Evolutionary conservation across 2,113 vertebrate genomes (phyloP), one percentile per base, ranked within the genome.

Genomic region (Callorhinus ursinus): DNA sequence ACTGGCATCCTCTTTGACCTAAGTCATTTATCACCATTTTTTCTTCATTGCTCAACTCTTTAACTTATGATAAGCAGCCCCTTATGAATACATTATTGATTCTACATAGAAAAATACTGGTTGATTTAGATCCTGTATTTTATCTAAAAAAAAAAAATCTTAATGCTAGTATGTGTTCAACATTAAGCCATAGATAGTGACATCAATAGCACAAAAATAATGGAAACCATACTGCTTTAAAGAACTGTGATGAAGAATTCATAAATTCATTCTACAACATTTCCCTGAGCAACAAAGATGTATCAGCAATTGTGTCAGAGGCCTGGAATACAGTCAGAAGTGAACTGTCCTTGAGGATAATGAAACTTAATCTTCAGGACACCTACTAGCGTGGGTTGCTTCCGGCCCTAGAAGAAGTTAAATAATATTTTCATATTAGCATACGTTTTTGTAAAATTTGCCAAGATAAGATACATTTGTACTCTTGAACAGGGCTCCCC

Each of bases 221-320:
- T 61, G 63, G 42, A 89, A 91, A 87, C 82, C 39, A 85, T 22
- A 77, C 24, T 55, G 67, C 69, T 94, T 72, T 96, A 28, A 96
- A 93, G 59, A 93, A 71, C 18, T 10, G 10, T 95, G 59, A 77
- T 92, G 69, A 95, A 93, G 74, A 95, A 97, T 74, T 93, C 72
- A 91, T 93, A 28, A 90, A 81, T 76, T 92, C n/a, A 61, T 36
- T 63, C 46, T 18, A 90, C 46, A 90, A 83, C 61, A 81, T 77
- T 93, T 72, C n/a, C 53, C 72, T 71, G 33, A 84, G n/a, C 21
- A 88, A 76, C 15, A 39, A 83, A 19, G 61, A 28, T 94, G 28
- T 16, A 77, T 93, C 19, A 86, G 46, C 42, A 86, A 39, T 72
- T 94, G 39, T 82, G 39, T 79, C 61, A 88, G 77, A 16, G n/a